Base-by-base conservation (phyloP, 1,140 invertebrate species). In the Megalopta genalis region DNA sequence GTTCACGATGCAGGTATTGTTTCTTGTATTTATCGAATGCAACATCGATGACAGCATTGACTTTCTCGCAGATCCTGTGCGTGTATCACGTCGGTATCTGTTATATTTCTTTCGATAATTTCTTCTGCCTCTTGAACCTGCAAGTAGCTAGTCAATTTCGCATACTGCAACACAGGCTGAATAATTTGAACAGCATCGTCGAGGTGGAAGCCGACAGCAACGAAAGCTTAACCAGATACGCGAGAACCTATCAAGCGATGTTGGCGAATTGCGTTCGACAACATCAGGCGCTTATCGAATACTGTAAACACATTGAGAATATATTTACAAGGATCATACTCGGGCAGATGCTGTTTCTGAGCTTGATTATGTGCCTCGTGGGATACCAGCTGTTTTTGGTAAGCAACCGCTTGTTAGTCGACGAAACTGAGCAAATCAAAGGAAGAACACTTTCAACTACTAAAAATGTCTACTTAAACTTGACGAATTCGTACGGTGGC, bases 21-120 rank as follows among this genome's bases (percentile, higher is more conserved):
- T 42, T 9, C 12, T 32, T 52, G 0, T 18, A 21, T 57, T 57
- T 16, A 54, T 12, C 42, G 2, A 12, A 46, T 1, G 42, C 10
- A 12, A 12, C 42, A 12, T 1, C 14, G 12, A 46, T 57, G 8
- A n/a, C 5, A n/a, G 18, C 6, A 54, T 63, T 39, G n/a, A 10
- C 16, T 18, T 49, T n/a, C 23, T 0, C 42, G 0, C n/a, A 86
- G 85, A 60, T 67, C 21, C 12, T 78, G 8, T 60, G 72, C 6
- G 49, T 86, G 9, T 39, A 85, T 49, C 82, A 88, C 18, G 46
- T 75, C 2, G 85, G 80, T 21, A 2, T 83, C 1, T 80, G 75
- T 42, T 85, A 81, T 63, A 81, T 84, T 25, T 86, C 82, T 37
- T 88, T 86, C 49, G 86, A 87, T 59, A 86, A 76, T 79, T 59